Percentiles rank a stretch among this genome's conserved stretches.
Conservation (phyloP, 2,797 vertebrate species). For the Sebastes flavidus region DNA sequence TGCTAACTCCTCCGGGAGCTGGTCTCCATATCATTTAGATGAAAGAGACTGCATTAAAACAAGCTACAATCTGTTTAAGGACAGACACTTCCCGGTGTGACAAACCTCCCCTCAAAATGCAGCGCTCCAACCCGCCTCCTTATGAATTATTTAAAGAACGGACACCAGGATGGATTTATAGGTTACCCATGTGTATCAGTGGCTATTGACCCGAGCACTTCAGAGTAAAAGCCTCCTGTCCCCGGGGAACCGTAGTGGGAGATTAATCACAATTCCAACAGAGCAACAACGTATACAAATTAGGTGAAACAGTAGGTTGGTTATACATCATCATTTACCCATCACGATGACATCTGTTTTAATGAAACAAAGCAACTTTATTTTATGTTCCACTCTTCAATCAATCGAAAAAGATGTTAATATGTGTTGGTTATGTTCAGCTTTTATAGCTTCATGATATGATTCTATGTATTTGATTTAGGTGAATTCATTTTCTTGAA, state of each 20-base stretch:
- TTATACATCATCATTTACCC: conserved; percentile 21
- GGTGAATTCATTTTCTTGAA: background rate
- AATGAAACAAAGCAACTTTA: background rate
- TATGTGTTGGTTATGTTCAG: background rate
- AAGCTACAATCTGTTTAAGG: conserved; percentile 43
- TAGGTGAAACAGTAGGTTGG: background rate
- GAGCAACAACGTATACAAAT: conserved; percentile 6
- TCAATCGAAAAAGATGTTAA: background rate
- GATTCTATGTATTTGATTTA: background rate
- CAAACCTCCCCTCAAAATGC: conserved; percentile 20
- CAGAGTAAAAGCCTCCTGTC: conserved; percentile 37
- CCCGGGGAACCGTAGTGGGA: conserved; percentile 15
- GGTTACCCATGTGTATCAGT: conserved; percentile 46
- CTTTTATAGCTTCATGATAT: background rate
- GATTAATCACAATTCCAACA: conserved; percentile 57
- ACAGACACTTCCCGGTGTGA: conserved; percentile 27
- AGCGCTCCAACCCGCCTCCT: conserved; percentile 7
- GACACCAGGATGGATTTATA: conserved; percentile 48
- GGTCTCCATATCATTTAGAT: conserved; percentile 55
- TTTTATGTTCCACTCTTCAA: background rate
- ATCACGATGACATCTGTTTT: background rate
- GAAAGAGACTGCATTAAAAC: conserved; percentile 57
- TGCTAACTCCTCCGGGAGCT: conserved; percentile 44
- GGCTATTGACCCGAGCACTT: conserved; percentile 56
- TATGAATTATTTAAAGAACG: conserved; percentile 54